These are phyloP conservation scores for Apodemus agrarius DNA, from an alignment of 2,797 vertebrate genomes.

Conservation along the genomic window DNA sequence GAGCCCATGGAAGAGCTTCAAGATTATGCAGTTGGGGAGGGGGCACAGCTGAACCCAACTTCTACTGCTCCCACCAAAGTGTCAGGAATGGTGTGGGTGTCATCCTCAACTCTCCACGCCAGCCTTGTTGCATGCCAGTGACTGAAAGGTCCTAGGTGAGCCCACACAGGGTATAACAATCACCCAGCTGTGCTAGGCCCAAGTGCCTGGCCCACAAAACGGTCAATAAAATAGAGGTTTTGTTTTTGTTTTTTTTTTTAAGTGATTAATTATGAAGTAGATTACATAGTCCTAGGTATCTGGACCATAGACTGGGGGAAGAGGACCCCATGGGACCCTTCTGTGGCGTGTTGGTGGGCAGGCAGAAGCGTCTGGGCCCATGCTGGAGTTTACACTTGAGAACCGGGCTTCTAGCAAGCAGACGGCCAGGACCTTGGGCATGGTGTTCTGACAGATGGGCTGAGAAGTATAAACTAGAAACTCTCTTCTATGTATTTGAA, in stretches of 20 bases:
- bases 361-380: not conserved
- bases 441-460: not conserved
- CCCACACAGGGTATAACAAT: not conserved
- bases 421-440: not conserved
- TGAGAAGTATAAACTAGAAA: not conserved
- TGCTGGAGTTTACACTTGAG: not conserved
- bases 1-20: not conserved
- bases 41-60: not conserved
- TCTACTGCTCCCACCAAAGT: not conserved
- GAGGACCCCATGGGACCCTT: not conserved
- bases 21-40: rapidly evolving
- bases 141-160: not conserved
- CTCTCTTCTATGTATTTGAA: slow-evolving; percentile 16
- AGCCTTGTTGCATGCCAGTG: not conserved
- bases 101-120: not conserved
- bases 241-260: not conserved
- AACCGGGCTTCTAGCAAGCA: not conserved
- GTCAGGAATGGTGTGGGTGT: not conserved
- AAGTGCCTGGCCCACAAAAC: not conserved
- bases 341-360: not conserved
- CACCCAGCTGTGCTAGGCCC: not conserved
- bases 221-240: not conserved
- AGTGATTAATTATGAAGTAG: not conserved
- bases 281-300: not conserved
- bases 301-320: not conserved